Evolutionary conservation across 2,113 vertebrate genomes (phyloP).

Genomic region (Laticauda laticaudata): DNA sequence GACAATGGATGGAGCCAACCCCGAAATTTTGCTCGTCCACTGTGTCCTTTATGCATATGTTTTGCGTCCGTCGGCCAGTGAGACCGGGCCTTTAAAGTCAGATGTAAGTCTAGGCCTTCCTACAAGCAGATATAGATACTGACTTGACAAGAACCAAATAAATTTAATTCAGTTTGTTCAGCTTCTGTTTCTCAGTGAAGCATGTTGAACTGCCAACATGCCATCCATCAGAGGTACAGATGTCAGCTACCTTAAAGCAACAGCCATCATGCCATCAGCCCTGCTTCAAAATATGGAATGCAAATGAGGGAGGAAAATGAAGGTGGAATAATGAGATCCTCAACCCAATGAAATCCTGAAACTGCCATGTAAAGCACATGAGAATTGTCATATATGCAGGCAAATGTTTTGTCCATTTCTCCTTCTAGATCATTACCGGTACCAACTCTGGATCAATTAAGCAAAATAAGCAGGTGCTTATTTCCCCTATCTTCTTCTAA

Average conservation of each 20-base stretch:
- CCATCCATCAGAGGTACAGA: constrained; percentile 20
- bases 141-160: background rate
- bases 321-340: background rate
- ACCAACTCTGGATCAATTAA: background rate
- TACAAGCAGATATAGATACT: background rate
- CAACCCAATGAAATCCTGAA: background rate
- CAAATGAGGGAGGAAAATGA: background rate
- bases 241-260: background rate
- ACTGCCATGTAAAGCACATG: background rate
- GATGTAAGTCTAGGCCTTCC: constrained; percentile 18
- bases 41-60: no score
- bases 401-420: background rate
- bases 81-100: no score
- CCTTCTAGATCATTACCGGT: background rate
- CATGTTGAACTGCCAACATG: fast-evolving
- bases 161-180: constrained; percentile 21
- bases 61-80: no score
- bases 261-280: background rate
- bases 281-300: constrained; percentile 26
- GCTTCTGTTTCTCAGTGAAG: constrained; percentile 5
- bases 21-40: no score
- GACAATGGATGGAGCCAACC: no score
- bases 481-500: background rate
- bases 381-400: background rate
- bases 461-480: background rate